Evolutionary conservation across 2,888 invertebrate genomes (phyloP), one percentile per base, ranked within the genome.

Genomic region (Lasioglossum zephyrum): DNA sequence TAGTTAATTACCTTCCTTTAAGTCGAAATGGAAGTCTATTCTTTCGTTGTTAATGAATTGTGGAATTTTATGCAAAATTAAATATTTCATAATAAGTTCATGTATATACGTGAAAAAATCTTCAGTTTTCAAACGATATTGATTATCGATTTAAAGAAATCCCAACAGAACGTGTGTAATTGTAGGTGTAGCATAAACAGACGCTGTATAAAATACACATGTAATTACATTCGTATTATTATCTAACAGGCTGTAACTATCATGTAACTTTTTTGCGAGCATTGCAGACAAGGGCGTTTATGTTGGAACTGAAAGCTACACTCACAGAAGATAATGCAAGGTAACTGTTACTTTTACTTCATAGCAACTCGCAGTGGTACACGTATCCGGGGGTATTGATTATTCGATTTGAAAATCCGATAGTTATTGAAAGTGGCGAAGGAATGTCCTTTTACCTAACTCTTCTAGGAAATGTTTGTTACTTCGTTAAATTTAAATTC

Each of bases 271-370:
- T 70, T 70, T 41, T 70, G n/a, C 41, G 70, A 41, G 41, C 70
- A 41, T 70, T n/a, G 39, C 22, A 70, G 70, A 70, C 70, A 70
- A 70, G 70, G 70, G 70, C 70, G 70, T 70, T 70, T 70, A 70
- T 70, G 70, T 70, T 70, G n/a, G 70, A 70, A 41, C 70, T 70
- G 70, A 70, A 70, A 70, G 70, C 70, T 70, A 70, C 41, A 70
- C 70, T 70, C 70, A 6, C 70, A 41, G 39, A 70, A 70, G 70
- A 70, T 70, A 70, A 76, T 39, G 57, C 74, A 74, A 36, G 49
- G 49, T 39, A 41, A 63, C 60, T 63, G 60, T 76, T 60, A 76
- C 75, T 76, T 76, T 76, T 76, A 76, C 75, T 76, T 76, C 75
- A 63, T 63, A 44, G 26, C 41, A 44, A 63, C 26, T 41, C 41